Conservation (phyloP, 2,113 vertebrate species). For the Pelecanus crispus region DNA sequence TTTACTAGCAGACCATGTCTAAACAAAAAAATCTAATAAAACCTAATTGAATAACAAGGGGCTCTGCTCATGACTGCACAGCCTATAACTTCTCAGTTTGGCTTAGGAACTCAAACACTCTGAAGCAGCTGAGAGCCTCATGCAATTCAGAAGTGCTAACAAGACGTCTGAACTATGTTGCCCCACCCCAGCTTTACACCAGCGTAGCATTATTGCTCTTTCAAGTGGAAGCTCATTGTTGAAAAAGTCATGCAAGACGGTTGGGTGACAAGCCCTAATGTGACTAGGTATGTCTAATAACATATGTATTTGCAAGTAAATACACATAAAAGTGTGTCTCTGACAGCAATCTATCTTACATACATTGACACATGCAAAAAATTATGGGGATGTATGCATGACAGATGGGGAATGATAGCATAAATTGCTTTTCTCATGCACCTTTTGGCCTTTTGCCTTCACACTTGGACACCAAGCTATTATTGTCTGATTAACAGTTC, state of each 20-base stretch:
- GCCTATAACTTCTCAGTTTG: neutral
- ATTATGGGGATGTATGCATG: neutral
- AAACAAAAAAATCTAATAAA: neutral
- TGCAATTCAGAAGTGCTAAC: neutral
- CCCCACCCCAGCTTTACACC: neutral
- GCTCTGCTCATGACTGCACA: neutral
- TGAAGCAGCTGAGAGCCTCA: neutral
- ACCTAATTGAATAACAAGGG: neutral
- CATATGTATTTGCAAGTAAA: neutral
- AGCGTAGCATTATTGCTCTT: neutral
- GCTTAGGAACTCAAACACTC: neutral
- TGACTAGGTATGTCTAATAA: neutral
- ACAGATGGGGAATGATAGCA: neutral
- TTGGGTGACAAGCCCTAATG: neutral
- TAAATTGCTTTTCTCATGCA: neutral
- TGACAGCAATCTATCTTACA: neutral
- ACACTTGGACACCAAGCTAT: neutral
- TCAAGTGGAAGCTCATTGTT: neutral
- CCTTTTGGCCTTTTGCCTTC: constrained; percentile 22
- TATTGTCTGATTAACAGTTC: constrained; percentile 13
- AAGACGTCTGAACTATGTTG: accelerated
- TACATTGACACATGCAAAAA: neutral
- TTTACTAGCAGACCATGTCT: neutral
- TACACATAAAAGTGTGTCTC: neutral
- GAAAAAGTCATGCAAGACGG: neutral